Conservation (phyloP, 92 coral and sea anemone species). For the Chrysogorgia sp. region DNA sequence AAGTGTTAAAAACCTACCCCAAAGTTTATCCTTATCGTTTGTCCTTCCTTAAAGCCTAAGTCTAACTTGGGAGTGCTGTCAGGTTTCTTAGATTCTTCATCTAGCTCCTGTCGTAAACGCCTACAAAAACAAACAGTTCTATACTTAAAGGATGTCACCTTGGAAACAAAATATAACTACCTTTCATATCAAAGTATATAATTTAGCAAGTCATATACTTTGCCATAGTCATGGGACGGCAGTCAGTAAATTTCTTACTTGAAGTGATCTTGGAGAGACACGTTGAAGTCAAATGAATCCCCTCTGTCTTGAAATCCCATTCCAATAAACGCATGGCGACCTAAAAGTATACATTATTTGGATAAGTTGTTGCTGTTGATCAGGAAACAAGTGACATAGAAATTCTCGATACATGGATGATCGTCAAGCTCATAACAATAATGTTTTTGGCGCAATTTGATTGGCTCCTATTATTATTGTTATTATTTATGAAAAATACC, state of each 20-base stretch:
- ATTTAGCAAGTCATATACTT: background rate
- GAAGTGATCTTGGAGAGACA: conserved; percentile 96
- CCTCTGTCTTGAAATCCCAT: conserved; percentile 99
- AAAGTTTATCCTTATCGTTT: conserved; percentile 89
- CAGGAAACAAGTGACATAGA: too few relatives aligned
- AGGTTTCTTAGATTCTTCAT: conserved; percentile 73
- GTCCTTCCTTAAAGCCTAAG: conserved; percentile 97
- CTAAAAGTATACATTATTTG: conserved; percentile 34
- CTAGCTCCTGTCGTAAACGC: conserved; percentile 56
- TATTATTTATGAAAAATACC: too few relatives aligned
- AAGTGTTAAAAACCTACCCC: conserved; percentile 25
- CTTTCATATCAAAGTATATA: too few relatives aligned
- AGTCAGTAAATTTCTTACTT: conserved; percentile 62
- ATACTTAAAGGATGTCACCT: background rate
- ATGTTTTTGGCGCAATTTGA: too few relatives aligned
- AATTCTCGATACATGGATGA: too few relatives aligned
- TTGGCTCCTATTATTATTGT: too few relatives aligned
- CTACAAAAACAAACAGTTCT: conserved; percentile 17
- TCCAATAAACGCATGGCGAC: conserved; percentile 98
- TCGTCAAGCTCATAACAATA: too few relatives aligned
- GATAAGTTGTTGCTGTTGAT: too few relatives aligned
- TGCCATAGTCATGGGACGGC: background rate
- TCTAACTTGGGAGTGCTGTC: conserved; percentile 89
- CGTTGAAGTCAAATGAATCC: conserved; percentile 97
- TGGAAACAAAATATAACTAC: too few relatives aligned